A percentile compares a stretch with the other conserved stretches of the same genome.
phyloP scores from a whole-genome alignment of 2,113 vertebrate species.

The Corythornis vintsioides region DNA sequence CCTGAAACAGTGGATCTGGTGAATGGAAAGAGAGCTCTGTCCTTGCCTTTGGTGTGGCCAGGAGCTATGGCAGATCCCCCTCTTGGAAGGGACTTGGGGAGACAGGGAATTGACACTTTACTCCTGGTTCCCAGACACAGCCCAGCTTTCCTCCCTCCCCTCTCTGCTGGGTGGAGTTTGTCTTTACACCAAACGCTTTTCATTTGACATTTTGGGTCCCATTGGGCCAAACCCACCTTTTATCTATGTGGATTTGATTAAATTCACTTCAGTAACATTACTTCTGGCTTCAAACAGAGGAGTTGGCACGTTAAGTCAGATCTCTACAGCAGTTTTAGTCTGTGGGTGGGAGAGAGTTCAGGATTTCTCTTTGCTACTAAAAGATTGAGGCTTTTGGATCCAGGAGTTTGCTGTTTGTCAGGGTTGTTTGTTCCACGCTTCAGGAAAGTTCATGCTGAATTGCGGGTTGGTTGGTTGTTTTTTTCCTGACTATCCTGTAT shows the following conservation, averaged over 20 bases:
- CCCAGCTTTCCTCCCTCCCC: neutral
- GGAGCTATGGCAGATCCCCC: neutral
- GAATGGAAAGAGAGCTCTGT: neutral
- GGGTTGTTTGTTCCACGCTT: neutral
- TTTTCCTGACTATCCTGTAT: neutral
- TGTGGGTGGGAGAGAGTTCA: neutral
- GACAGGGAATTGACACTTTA: neutral
- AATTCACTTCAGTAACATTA: neutral
- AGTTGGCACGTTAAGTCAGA: neutral
- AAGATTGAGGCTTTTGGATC: neutral
- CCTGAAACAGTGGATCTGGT: neutral
- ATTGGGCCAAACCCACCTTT: neutral
- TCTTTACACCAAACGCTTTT: neutral
- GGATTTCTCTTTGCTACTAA: neutral
- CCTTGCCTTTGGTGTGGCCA: neutral
- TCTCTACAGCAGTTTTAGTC: neutral
- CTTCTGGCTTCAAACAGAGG: neutral
- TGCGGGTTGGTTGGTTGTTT: fast-evolving
- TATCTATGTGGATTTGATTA: neutral
- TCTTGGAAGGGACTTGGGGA: neutral
- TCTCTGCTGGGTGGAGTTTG: neutral
- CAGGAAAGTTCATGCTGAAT: neutral
- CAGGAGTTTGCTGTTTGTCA: neutral
- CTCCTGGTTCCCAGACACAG: neutral
- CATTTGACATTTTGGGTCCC: neutral